Conservation (phyloP, 2,888 invertebrate genomes). For the Ectropis crepuscularia region DNA sequence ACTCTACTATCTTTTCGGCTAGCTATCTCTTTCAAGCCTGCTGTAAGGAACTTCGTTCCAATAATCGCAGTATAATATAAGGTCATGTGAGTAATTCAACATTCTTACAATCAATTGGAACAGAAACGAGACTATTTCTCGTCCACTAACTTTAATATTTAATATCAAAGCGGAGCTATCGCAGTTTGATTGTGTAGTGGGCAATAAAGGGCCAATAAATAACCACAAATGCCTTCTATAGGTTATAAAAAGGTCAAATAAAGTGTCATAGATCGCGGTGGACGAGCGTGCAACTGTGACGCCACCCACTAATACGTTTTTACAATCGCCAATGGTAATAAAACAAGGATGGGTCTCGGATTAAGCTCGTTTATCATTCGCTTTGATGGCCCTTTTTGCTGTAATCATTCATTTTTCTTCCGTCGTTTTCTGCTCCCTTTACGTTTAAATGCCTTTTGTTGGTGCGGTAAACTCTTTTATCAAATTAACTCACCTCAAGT, state of each 20-base stretch:
- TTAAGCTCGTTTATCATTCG: slow-evolving; percentile 84
- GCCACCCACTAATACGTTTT: slow-evolving; percentile 81
- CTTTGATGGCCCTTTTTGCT: slow-evolving; percentile 84
- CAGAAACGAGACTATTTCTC: slow-evolving; percentile 21
- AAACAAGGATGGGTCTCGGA: slow-evolving; percentile 81
- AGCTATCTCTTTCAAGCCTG: too few relatives aligned
- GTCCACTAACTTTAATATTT: slow-evolving; percentile 37
- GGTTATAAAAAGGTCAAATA: slow-evolving; percentile 73
- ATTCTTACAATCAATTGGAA: slow-evolving; percentile 17
- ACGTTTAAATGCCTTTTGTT: slow-evolving; percentile 79
- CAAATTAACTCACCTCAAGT: slow-evolving; percentile 66
- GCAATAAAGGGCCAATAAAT: slow-evolving; percentile 71
- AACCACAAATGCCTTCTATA: slow-evolving; percentile 63
- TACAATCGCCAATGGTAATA: slow-evolving; percentile 82
- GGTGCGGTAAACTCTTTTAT: slow-evolving; percentile 69
- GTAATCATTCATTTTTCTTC: slow-evolving; percentile 85
- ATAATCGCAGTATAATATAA: too few relatives aligned
- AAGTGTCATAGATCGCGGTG: slow-evolving; percentile 71
- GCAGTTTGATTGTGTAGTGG: slow-evolving; percentile 54
- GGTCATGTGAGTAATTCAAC: background rate
- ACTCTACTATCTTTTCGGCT: too few relatives aligned
- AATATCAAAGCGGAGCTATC: slow-evolving; percentile 29
- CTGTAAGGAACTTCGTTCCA: too few relatives aligned
- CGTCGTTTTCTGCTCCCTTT: slow-evolving; percentile 80
- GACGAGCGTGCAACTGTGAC: slow-evolving; percentile 46